phyloP scores from a whole-genome alignment of 1,140 invertebrate genomes.

The Ptiloglossa arizonensis region DNA sequence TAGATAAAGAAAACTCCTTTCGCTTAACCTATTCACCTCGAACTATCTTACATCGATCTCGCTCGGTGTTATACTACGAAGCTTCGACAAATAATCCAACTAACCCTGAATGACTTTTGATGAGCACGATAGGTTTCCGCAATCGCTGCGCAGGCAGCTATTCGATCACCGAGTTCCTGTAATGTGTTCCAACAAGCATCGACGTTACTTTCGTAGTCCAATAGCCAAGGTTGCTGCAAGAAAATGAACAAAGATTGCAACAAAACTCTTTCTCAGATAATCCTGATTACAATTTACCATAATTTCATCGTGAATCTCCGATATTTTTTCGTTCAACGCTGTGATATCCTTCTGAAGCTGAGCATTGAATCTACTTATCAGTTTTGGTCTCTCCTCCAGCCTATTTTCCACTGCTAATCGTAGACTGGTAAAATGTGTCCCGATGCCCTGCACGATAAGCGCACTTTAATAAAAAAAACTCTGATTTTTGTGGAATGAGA shows the following conservation, averaged over 20 bases:
- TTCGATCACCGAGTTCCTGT: constrained; percentile 83
- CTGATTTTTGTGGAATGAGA: background rate
- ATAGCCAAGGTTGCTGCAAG: constrained; percentile 87
- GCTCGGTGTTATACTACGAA: no score
- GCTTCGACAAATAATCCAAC: no score
- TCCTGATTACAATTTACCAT: constrained; percentile 75
- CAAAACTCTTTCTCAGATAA: no score
- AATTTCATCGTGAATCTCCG: constrained; percentile 85
- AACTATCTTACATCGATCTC: no score
- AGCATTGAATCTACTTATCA: constrained; percentile 83
- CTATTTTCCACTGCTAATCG: constrained; percentile 82
- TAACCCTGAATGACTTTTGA: constrained; percentile 88
- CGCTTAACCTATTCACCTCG: no score
- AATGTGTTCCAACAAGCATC: constrained; percentile 85
- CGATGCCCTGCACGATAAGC: constrained; percentile 65
- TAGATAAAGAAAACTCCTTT: background rate
- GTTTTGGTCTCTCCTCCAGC: constrained; percentile 81
- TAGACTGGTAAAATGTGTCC: constrained; percentile 69
- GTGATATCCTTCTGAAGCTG: constrained; percentile 85
- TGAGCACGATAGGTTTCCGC: constrained; percentile 87
- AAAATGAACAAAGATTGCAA: background rate
- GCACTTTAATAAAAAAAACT: background rate
- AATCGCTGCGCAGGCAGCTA: constrained; percentile 84
- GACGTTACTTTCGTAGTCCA: constrained; percentile 87
- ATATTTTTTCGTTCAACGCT: constrained; percentile 85